phyloP scores from a whole-genome alignment of 2,888 invertebrate genomes.

The Pachliopta kotzebuea region DNA sequence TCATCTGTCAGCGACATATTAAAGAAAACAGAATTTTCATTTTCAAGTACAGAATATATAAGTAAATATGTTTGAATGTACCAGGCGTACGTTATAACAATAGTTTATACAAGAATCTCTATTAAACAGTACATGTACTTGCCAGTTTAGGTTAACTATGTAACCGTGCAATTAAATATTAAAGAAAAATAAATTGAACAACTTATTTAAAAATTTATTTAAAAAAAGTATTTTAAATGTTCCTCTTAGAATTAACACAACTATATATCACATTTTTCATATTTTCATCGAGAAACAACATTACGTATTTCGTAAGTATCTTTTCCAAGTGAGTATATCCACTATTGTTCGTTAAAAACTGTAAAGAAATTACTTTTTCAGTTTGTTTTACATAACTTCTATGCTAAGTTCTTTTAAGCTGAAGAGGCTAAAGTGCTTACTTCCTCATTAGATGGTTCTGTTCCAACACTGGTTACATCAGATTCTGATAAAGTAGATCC shows the following conservation, averaged over 20 bases:
- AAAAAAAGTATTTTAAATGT: conserved; percentile 28
- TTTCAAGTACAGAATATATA: too few species aligned
- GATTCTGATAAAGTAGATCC: neutral
- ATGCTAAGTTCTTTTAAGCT: conserved; percentile 30
- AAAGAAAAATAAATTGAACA: neutral
- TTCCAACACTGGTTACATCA: conserved; percentile 3
- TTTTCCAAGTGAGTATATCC: conserved; percentile 19
- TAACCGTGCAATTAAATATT: too few species aligned
- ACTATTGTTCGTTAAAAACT: conserved; percentile 17
- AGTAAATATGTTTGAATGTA: too few species aligned
- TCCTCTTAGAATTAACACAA: conserved; percentile 22
- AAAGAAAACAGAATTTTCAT: too few species aligned
- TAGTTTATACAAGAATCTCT: too few species aligned
- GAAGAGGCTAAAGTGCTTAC: conserved; percentile 37
- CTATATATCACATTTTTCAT: conserved; percentile 26
- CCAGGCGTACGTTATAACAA: too few species aligned
- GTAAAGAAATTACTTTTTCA: conserved; percentile 25
- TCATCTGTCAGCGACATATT: too few species aligned
- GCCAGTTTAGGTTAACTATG: too few species aligned
- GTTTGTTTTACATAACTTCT: conserved; percentile 10
- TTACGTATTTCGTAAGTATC: conserved; percentile 28
- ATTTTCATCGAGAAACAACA: conserved; percentile 22
- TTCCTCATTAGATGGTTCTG: conserved; percentile 33
- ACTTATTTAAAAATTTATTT: conserved; percentile 12
- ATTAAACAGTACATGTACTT: too few species aligned